These are phyloP conservation scores for Dioctria rufipes DNA, from an alignment of 2,888 invertebrate species.

Conservation along the genomic window DNA sequence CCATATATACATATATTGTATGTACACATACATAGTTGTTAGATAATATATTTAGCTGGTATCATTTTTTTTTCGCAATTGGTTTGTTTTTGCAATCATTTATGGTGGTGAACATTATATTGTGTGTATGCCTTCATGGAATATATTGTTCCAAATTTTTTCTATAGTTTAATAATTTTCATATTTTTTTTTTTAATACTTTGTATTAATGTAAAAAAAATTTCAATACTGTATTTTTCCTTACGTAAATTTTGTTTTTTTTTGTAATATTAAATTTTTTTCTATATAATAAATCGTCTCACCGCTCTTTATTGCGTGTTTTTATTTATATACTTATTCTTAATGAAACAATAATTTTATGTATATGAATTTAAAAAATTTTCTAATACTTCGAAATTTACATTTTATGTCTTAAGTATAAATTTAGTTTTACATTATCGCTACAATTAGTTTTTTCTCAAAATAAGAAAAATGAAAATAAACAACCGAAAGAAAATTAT, in stretches of 20 bases:
- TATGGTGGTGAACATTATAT: neutral
- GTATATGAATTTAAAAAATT: constrained; percentile 47
- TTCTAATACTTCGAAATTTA: constrained; percentile 40
- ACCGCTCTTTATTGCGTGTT: constrained; percentile 44
- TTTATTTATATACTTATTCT: constrained; percentile 35
- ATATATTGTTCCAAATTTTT: constrained; percentile 33
- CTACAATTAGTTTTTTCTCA: constrained; percentile 17
- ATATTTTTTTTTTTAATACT: constrained; percentile 42
- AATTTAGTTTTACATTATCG: constrained; percentile 37
- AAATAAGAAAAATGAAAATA: constrained; percentile 17
- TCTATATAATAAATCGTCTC: constrained; percentile 45
- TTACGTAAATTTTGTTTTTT: constrained; percentile 13
- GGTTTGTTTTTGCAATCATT: neutral
- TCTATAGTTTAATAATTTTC: constrained; percentile 6
- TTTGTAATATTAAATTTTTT: constrained; percentile 36
- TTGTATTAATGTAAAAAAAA: constrained; percentile 54
- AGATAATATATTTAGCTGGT: too few species aligned
- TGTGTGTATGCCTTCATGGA: constrained; percentile 7
- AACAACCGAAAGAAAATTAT: constrained; percentile 26
- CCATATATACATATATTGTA: too few species aligned
- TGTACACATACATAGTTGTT: too few species aligned
- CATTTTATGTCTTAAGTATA: constrained; percentile 16
- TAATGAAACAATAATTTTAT: constrained; percentile 38
- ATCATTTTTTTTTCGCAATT: neutral
- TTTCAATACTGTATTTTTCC: constrained; percentile 56